Evolutionary conservation across 2,888 invertebrate species (phyloP).

Genomic region (Diaperis boleti): DNA sequence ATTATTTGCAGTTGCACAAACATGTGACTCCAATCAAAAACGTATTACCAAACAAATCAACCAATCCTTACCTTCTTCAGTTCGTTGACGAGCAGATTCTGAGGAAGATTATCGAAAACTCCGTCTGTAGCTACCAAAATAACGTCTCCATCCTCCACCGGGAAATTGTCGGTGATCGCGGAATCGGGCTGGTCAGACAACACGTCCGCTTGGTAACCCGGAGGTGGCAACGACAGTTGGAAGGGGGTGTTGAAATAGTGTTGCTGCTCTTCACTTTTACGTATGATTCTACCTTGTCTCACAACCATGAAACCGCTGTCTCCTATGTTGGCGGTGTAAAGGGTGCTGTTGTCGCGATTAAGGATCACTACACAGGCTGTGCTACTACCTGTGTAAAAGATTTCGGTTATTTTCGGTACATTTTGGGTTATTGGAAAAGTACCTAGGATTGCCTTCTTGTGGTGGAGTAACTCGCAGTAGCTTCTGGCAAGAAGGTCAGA

Average conservation of each 20-base stretch:
- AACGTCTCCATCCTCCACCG: slow-evolving; percentile 92
- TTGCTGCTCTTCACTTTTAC: slow-evolving; percentile 96
- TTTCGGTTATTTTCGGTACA: background rate
- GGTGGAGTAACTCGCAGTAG: slow-evolving; percentile 91
- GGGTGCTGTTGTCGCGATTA: slow-evolving; percentile 88
- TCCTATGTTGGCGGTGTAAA: slow-evolving; percentile 98
- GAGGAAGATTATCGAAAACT: slow-evolving; percentile 98
- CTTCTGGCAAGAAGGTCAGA: slow-evolving; percentile 90
- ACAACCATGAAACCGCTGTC: slow-evolving; percentile 98
- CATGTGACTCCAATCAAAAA: too few species aligned
- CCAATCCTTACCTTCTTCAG: slow-evolving; percentile 73
- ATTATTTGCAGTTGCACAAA: too few species aligned
- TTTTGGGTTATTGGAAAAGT: slow-evolving; percentile 44
- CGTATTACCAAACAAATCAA: too few species aligned
- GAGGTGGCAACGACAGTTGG: slow-evolving; percentile 94
- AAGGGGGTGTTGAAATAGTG: slow-evolving; percentile 99
- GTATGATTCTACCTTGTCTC: slow-evolving; percentile 86
- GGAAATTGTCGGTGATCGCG: slow-evolving; percentile 89
- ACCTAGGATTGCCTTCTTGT: slow-evolving; percentile 92
- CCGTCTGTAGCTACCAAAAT: slow-evolving; percentile 97
- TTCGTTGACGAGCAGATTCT: slow-evolving; percentile 88
- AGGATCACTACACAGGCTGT: slow-evolving; percentile 97
- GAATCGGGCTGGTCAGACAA: slow-evolving; percentile 94
- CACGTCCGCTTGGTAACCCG: slow-evolving; percentile 87
- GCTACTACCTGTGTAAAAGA: slow-evolving; percentile 82